A percentile compares a stretch with the other conserved stretches of the same genome.
Conservation (phyloP, 2,113 vertebrate species). For the Etia nguti region DNA sequence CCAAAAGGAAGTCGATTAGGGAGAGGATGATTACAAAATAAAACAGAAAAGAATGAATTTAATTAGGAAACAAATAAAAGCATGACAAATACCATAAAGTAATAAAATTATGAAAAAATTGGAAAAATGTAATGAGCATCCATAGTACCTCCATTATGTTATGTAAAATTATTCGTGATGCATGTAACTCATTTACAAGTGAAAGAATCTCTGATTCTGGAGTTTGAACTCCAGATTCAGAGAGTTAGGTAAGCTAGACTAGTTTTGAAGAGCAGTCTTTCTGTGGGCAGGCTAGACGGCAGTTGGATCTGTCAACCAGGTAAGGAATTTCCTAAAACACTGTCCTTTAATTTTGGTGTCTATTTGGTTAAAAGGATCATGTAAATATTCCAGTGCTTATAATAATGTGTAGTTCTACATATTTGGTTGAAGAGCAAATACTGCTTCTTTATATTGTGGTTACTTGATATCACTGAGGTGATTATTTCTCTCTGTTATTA, state of each 20-base stretch:
- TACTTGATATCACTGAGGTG: neutral
- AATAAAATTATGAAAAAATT: neutral
- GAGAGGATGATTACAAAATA: neutral
- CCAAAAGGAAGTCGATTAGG: too few relatives aligned
- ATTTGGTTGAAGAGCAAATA: neutral
- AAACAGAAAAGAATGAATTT: neutral
- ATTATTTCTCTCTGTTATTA: neutral
- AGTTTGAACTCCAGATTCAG: neutral
- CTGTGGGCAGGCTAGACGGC: neutral
- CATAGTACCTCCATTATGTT: neutral
- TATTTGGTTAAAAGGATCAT: neutral
- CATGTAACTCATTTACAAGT: neutral
- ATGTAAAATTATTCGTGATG: neutral
- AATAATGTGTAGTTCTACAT: neutral
- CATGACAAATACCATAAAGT: neutral
- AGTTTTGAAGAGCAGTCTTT: neutral
- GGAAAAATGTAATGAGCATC: neutral
- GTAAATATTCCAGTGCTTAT: neutral
- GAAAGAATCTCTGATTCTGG: neutral
- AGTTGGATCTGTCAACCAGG: neutral
- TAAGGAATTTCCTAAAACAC: neutral
- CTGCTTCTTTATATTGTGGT: neutral
- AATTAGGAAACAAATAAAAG: neutral
- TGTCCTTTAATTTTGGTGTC: neutral
- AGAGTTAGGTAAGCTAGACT: neutral